Evolutionary conservation across 2,797 vertebrate genomes (phyloP), one percentile per base, ranked within the genome.

Genomic region (Orientallactaga sibirica): DNA sequence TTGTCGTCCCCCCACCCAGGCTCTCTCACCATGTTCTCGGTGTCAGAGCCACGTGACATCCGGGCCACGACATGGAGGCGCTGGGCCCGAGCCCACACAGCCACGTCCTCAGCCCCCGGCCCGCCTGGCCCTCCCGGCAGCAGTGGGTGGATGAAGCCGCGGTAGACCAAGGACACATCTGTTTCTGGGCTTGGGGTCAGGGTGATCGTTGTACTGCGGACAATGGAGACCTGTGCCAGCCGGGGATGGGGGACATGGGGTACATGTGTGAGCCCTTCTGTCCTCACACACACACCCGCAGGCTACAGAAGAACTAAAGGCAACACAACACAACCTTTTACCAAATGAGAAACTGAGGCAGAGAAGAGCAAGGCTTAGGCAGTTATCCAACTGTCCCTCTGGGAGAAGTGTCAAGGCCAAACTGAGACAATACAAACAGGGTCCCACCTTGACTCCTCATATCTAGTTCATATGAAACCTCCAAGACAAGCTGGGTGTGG

Each of bases 31-130:
- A 99, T 97, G 86, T 98, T 98, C 48, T 98, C 98, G 10, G 98
- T 98, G 95, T 99, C 99, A 1, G 99, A 98, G 33, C 98, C 98
- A 9, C 98, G 97, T 43, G 98, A 99, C 97, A 99, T 98, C 90
- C 98, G 98, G 62, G 99, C 99, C 80, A 99, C 98, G 88, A 99
- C 99, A 19, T 99, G 98, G 18, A 99, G 98, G 94, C 99, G 98
- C 97, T 99, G 99, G 93, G 99, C 99, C 66, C 99, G 99, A 90
- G 99, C 99, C 99, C 99, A 99, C 98, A 99, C 98, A 7, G 98
- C 98, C 41, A 99, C 98, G 0, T 98, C 98, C 79, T 99, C 99
- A 0, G 98, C 84, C 0, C 98, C 98, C 0, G 98, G 98, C 15
- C 95, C 95, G 0, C 93, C 96, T 5, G 98, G 98, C 18, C 98